Percentiles rank a stretch among this genome's conserved stretches.
These are phyloP conservation scores for Epizoanthus ramosus DNA, from an alignment of 92 coral and sea anemone species.

Conservation along the genomic window DNA sequence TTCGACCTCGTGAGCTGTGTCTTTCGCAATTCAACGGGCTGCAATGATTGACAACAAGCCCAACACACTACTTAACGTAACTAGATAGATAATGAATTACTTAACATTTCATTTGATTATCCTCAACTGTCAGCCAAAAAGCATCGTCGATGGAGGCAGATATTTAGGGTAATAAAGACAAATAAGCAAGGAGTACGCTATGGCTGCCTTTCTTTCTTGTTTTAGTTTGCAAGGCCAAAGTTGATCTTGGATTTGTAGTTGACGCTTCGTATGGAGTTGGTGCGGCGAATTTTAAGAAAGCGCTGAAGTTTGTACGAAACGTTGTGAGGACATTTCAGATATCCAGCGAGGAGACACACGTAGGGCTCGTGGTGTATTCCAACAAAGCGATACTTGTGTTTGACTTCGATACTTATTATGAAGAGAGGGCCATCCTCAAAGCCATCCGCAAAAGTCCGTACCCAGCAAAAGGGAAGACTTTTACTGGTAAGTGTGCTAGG, in stretches of 20 bases:
- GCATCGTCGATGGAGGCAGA: too few species aligned
- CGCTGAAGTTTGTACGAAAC: slow-evolving; percentile 53
- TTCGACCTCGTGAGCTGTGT: too few species aligned
- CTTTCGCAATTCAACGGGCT: too few species aligned
- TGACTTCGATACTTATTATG: slow-evolving; percentile 46
- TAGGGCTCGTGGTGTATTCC: slow-evolving; percentile 56
- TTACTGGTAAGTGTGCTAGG: slow-evolving; percentile 17
- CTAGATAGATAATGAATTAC: too few species aligned
- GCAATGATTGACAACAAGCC: too few species aligned
- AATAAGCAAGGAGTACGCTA: neutral
- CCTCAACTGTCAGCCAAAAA: too few species aligned
- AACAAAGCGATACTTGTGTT: slow-evolving; percentile 8
- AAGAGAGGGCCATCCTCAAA: slow-evolving; percentile 12
- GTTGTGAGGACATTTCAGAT: slow-evolving; percentile 59
- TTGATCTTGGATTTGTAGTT: slow-evolving; percentile 78
- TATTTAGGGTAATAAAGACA: neutral
- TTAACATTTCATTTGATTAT: too few species aligned
- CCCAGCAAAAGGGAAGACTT: slow-evolving; percentile 38
- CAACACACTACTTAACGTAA: too few species aligned
- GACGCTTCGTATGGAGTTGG: slow-evolving; percentile 90
- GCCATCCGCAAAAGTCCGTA: slow-evolving; percentile 48
- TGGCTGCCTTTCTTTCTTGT: neutral
- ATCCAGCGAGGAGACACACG: slow-evolving; percentile 61
- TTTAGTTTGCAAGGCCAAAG: slow-evolving; percentile 71
- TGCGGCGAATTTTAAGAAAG: slow-evolving; percentile 60